phyloP scores from a whole-genome alignment of 2,888 invertebrate species.

The Phyllotreta cruciferae region DNA sequence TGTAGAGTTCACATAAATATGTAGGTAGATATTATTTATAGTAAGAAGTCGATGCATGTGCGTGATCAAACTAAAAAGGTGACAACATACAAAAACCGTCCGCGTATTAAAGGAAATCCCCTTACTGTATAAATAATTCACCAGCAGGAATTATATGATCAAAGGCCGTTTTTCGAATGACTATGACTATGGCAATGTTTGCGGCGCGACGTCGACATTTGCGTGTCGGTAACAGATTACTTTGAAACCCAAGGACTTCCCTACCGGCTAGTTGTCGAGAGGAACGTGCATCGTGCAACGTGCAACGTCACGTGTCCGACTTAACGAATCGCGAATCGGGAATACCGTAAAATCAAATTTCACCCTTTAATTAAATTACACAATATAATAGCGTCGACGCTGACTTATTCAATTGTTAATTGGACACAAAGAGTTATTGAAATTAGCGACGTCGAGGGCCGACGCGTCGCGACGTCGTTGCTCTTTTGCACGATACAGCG shows the following conservation, averaged over 20 bases:
- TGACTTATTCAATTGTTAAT: constrained; percentile 33
- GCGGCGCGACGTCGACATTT: background rate
- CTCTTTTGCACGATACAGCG: background rate
- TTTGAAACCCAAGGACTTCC: constrained; percentile 7
- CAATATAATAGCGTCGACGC: constrained; percentile 24
- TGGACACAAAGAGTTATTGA: constrained; percentile 34
- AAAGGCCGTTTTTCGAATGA: constrained; percentile 5
- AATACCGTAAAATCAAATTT: constrained; percentile 23
- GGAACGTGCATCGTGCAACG: background rate
- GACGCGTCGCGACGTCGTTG: too few relatives aligned
- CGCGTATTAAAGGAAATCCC: background rate
- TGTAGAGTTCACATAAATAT: too few relatives aligned
- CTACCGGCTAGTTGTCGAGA: constrained; percentile 2
- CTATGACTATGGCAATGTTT: background rate
- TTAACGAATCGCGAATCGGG: constrained; percentile 19
- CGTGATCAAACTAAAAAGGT: background rate
- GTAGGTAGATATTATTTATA: too few relatives aligned
- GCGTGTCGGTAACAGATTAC: constrained; percentile 7
- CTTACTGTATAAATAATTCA: constrained; percentile 5
- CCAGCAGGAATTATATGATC: background rate
- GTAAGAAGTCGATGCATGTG: too few relatives aligned
- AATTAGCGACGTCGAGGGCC: constrained; percentile 20
- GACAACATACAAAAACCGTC: constrained; percentile 3
- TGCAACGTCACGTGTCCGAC: constrained; percentile 4
- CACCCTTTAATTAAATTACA: constrained; percentile 30